Evolutionary conservation across 2,888 invertebrate species (phyloP).

Genomic region (Drosophila atripex): DNA sequence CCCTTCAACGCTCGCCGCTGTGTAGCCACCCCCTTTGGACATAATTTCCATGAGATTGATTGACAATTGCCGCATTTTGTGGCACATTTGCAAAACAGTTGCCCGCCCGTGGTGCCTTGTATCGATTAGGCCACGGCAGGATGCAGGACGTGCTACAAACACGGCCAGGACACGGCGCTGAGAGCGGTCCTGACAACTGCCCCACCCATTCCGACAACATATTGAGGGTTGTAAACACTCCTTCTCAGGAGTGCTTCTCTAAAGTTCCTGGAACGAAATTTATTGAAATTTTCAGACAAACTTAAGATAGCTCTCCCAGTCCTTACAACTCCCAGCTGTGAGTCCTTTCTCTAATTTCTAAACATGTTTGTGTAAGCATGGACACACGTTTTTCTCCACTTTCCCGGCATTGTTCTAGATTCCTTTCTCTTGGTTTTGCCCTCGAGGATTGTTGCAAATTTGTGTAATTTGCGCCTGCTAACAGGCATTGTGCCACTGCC

Average conservation of each 20-base stretch:
- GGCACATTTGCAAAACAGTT: conserved; percentile 69
- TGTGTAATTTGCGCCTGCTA: conserved; percentile 51
- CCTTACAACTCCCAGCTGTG: background rate
- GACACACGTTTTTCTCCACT: background rate
- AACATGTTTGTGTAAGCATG: background rate
- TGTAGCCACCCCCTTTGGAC: conserved; percentile 32
- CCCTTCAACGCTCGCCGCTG: conserved; percentile 44
- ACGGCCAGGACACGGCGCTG: conserved; percentile 33
- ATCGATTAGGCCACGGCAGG: conserved; percentile 66
- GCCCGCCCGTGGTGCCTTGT: conserved; percentile 58
- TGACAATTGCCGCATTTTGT: conserved; percentile 78
- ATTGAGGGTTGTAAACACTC: background rate
- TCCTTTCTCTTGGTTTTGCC: background rate
- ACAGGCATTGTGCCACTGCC: conserved; percentile 34
- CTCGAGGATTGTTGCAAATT: conserved; percentile 50
- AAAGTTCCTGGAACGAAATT: conserved; percentile 26
- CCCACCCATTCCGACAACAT: background rate
- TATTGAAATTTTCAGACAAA: background rate
- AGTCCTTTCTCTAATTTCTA: background rate
- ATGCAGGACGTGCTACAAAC: conserved; percentile 23
- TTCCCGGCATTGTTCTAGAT: background rate
- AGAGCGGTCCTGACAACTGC: conserved; percentile 26
- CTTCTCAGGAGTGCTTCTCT: conserved; percentile 7
- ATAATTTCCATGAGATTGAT: conserved; percentile 78
- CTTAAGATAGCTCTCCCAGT: background rate